These are phyloP conservation scores for Philereme vetulata DNA, from an alignment of 2,888 invertebrate genomes.

Conservation along the genomic window DNA sequence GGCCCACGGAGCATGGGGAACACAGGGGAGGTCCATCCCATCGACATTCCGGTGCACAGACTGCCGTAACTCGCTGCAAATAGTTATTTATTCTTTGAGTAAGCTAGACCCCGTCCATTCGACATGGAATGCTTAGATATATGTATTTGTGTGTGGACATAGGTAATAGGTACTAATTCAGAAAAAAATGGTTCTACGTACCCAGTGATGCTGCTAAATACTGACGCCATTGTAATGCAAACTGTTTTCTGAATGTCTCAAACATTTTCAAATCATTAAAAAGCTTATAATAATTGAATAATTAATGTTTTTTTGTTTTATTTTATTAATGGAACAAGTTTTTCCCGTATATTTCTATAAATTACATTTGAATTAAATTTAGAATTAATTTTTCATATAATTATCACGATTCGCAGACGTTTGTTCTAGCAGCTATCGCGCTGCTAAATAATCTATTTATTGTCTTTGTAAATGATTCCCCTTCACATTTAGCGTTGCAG, in stretches of 20 bases:
- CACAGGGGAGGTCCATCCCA: slow-evolving; percentile 91
- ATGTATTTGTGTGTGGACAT: no score
- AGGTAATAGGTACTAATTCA: no score
- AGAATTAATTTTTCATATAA: slow-evolving; percentile 9
- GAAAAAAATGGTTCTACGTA: slow-evolving; percentile 32
- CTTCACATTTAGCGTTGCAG: slow-evolving; percentile 58
- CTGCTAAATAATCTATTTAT: slow-evolving; percentile 38
- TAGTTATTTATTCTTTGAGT: background rate
- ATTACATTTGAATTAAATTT: background rate
- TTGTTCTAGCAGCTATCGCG: slow-evolving; percentile 51
- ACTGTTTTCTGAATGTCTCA: slow-evolving; percentile 53
- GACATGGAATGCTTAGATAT: no score
- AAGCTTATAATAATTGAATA: background rate
- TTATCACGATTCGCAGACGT: slow-evolving; percentile 47
- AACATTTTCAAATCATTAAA: slow-evolving; percentile 39
- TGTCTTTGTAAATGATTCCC: slow-evolving; percentile 42
- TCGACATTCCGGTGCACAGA: slow-evolving; percentile 86
- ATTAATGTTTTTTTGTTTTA: background rate
- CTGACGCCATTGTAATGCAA: slow-evolving; percentile 75
- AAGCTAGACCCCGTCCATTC: no score
- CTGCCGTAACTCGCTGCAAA: slow-evolving; percentile 86
- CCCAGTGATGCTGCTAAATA: slow-evolving; percentile 77
- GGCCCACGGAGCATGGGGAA: slow-evolving; percentile 83
- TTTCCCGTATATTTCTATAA: background rate
- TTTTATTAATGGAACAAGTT: slow-evolving; percentile 5